These are phyloP conservation scores for Carassius gibelio DNA, from an alignment of 2,113 vertebrate species.

Conservation along the genomic window DNA sequence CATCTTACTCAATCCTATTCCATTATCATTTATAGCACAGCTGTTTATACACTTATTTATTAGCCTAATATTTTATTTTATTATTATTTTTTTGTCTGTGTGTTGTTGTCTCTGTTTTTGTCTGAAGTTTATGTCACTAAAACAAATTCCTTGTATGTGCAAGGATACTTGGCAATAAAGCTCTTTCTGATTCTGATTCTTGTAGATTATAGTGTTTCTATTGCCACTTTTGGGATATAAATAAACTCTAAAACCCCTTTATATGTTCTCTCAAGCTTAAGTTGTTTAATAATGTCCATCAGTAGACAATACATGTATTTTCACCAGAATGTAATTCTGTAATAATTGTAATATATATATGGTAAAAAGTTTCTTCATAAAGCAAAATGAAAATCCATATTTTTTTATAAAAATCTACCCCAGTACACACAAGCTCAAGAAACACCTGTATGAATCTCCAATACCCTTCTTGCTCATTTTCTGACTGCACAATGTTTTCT, in stretches of 20 bases:
- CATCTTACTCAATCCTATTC: no score
- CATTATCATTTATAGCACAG: no score
- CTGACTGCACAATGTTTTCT: background rate
- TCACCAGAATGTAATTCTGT: background rate
- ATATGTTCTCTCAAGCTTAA: no score
- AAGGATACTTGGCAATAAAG: no score
- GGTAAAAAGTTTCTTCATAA: background rate
- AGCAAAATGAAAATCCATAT: background rate
- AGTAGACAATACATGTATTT: background rate
- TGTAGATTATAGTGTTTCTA: background rate
- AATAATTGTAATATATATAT: no score
- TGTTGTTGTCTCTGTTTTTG: no score
- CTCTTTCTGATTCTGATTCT: no score
- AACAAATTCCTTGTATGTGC: no score
- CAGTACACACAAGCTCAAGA: background rate
- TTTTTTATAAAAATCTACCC: background rate
- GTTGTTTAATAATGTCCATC: background rate
- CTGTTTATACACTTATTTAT: no score
- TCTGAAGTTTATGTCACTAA: no score
- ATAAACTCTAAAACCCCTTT: background rate
- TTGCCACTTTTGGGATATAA: background rate
- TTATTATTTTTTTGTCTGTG: no score
- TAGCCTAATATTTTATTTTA: no score
- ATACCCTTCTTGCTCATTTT: background rate
- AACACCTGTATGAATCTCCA: background rate